A percentile compares a stretch with the other conserved stretches of the same genome.
Evolutionary conservation across 2,797 vertebrate genomes (phyloP).

Genomic region (Melopsittacus undulatus): DNA sequence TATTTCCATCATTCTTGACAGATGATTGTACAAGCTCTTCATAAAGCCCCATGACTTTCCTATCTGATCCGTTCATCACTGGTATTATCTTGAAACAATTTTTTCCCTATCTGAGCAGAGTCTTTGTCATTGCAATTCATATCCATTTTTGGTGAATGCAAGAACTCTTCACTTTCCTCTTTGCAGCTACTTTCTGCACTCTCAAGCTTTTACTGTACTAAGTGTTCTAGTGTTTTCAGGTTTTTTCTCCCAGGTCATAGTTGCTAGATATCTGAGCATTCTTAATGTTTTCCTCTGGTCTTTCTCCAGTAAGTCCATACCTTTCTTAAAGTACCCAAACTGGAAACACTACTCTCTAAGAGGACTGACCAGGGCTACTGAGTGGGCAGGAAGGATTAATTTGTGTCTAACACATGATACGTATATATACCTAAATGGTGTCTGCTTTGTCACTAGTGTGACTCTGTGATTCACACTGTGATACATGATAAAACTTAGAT

Average conservation of each 20-base stretch:
- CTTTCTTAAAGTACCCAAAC: neutral
- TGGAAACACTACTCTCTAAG: neutral
- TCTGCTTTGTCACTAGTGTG: neutral
- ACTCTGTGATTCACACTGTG: neutral
- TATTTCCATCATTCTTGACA: neutral
- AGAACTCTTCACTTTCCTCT: neutral
- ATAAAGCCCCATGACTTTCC: neutral
- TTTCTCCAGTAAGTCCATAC: neutral
- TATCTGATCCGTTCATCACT: neutral
- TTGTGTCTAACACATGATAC: neutral
- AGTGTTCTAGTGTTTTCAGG: neutral
- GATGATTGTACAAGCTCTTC: neutral
- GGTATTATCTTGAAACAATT: neutral
- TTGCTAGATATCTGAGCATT: neutral
- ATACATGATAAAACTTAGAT: neutral
- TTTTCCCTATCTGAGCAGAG: neutral
- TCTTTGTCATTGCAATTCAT: neutral
- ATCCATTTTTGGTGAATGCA: fast-evolving
- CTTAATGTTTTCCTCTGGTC: neutral
- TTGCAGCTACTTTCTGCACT: neutral
- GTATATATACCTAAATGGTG: neutral
- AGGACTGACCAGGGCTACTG: neutral
- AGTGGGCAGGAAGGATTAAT: neutral
- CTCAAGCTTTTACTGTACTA: neutral
- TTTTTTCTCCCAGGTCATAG: neutral